phyloP scores from a whole-genome alignment of 2,888 invertebrate species.

The Kryphioiulus occultus region DNA sequence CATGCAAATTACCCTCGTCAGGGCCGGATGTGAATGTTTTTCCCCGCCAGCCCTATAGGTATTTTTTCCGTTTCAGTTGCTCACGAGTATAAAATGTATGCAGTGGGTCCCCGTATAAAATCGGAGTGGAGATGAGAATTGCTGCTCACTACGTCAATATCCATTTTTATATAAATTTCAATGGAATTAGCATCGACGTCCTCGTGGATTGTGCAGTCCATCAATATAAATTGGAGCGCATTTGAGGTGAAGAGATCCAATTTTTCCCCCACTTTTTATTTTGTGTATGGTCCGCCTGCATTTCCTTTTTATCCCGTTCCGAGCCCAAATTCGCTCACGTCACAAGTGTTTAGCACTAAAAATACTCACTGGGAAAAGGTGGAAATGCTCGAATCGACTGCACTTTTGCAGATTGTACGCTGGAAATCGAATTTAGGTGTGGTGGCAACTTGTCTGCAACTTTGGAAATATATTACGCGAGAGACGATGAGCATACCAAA shows the following conservation, averaged over 20 bases:
- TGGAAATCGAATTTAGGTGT: background rate
- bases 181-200: constrained; percentile 12
- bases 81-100: background rate
- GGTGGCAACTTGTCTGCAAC: background rate
- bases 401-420: constrained; percentile 26
- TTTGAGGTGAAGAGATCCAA: constrained; percentile 31
- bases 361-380: background rate
- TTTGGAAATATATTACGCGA: background rate
- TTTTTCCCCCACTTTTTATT: background rate
- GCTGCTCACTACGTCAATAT: background rate
- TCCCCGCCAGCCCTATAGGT: background rate
- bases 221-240: constrained; percentile 22
- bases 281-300: background rate
- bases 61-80: background rate
- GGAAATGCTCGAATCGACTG: background rate
- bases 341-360: constrained; percentile 17
- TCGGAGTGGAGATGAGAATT: background rate
- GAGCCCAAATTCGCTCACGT: background rate
- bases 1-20: constrained; percentile 31
- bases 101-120: background rate
- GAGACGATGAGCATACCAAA: background rate
- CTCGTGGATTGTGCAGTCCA: background rate
- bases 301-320: background rate
- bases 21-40: background rate
- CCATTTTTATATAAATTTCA: constrained; percentile 35